These are phyloP conservation scores for Kryphioiulus occultus DNA, from an alignment of 2,888 invertebrate genomes.

Conservation along the genomic window DNA sequence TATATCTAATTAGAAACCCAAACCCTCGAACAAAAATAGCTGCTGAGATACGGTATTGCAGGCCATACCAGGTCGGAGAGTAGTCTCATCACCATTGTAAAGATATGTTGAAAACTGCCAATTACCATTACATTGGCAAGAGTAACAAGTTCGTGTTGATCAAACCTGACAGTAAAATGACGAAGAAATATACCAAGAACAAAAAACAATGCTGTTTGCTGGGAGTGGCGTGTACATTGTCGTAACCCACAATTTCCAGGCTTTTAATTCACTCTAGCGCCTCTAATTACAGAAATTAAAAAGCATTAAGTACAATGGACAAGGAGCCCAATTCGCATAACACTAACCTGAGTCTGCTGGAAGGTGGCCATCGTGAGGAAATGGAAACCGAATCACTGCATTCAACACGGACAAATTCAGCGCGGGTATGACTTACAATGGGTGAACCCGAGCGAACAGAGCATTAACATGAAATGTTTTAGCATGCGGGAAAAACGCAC, in stretches of 20 bases:
- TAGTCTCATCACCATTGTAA: neutral
- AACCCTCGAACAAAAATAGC: too few relatives aligned
- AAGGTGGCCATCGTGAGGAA: neutral
- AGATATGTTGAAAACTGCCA: neutral
- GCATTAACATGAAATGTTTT: neutral
- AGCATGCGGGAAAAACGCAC: neutral
- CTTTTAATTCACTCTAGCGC: slow-evolving; percentile 24
- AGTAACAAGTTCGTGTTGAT: neutral
- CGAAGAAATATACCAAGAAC: neutral
- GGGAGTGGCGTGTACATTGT: neutral
- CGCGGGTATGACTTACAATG: slow-evolving; percentile 8
- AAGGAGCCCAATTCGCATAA: neutral
- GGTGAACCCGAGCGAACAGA: neutral
- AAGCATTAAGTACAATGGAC: neutral
- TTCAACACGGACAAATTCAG: neutral
- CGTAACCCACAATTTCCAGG: neutral
- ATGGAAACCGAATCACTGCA: neutral
- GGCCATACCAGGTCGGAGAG: neutral
- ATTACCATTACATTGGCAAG: neutral
- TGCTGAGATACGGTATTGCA: too few relatives aligned
- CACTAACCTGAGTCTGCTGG: slow-evolving; percentile 27
- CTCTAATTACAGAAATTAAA: slow-evolving; percentile 10
- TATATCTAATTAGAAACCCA: too few relatives aligned
- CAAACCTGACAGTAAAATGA: neutral
- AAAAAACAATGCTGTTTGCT: neutral